A percentile compares a stretch with the other conserved stretches of the same genome.
Conservation (phyloP, 2,888 invertebrate genomes). For the Conus canariensis region DNA sequence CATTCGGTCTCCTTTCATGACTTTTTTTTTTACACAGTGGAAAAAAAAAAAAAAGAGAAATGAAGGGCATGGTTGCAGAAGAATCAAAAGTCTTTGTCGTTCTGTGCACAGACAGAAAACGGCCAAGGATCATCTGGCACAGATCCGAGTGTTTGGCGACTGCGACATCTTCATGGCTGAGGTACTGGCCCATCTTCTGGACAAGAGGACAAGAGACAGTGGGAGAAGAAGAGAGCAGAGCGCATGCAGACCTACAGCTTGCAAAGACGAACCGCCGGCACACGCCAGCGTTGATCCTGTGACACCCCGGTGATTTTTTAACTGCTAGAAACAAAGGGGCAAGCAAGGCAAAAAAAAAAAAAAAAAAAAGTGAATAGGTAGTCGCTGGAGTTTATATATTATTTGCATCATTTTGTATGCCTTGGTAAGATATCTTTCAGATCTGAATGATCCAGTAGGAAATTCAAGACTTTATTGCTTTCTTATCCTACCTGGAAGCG, state of each 20-base stretch:
- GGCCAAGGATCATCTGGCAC: constrained; percentile 56
- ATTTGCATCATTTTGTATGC: too few relatives aligned
- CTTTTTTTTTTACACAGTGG: too few relatives aligned
- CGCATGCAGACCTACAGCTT: constrained; percentile 58
- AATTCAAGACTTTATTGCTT: too few relatives aligned
- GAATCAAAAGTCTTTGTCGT: neutral
- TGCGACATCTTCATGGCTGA: constrained; percentile 68
- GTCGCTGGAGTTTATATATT: too few relatives aligned
- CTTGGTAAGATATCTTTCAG: too few relatives aligned
- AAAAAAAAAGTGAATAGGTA: neutral
- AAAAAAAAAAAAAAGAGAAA: neutral
- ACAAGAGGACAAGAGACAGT: constrained; percentile 48
- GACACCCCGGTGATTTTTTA: neutral
- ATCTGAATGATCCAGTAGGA: too few relatives aligned
- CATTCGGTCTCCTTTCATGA: too few relatives aligned
- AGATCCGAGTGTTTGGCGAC: constrained; percentile 63
- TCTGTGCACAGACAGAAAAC: constrained; percentile 63
- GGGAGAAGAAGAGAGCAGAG: constrained; percentile 58
- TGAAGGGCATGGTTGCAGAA: neutral
- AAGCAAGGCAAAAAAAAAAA: neutral
- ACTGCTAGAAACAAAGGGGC: neutral
- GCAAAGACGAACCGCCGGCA: neutral
- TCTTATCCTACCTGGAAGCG: too few relatives aligned
- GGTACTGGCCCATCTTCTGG: constrained; percentile 61
- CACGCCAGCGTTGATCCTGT: neutral